Conservation (phyloP, 2,113 vertebrate genomes). For the Centropus bengalensis region DNA sequence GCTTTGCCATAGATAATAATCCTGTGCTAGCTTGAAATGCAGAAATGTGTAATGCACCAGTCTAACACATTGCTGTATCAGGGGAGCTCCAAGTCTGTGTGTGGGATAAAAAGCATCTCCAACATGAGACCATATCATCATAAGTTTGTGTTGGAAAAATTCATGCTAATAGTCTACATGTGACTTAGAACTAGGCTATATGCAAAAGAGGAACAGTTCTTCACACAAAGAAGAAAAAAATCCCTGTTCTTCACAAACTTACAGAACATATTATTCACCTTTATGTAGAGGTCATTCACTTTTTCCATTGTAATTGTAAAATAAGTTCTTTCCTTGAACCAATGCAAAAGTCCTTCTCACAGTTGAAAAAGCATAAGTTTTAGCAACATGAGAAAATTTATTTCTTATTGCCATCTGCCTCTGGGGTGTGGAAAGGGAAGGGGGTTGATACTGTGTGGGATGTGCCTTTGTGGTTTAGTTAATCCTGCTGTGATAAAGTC, state of each 20-base stretch:
- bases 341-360: neutral
- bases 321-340: neutral
- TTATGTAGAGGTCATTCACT: neutral
- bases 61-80: neutral
- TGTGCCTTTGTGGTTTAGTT: conserved; percentile 24
- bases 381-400: conserved; percentile 8
- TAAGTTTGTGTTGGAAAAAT: neutral
- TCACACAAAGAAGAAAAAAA: neutral
- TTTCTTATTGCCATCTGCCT: conserved; percentile 55
- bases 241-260: neutral
- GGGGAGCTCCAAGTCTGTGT: neutral
- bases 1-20: neutral
- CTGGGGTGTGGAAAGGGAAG: conserved; percentile 21
- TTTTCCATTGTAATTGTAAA: neutral
- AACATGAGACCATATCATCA: neutral
- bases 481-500: conserved; percentile 50
- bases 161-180: neutral
- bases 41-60: neutral
- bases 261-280: neutral
- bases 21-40: neutral
- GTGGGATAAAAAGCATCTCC: neutral
- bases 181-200: neutral
- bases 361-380: neutral
- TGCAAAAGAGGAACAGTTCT: neutral
- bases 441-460: neutral